Base-by-base conservation (phyloP, 2,888 invertebrate species). In the Clitarchus hookeri region DNA sequence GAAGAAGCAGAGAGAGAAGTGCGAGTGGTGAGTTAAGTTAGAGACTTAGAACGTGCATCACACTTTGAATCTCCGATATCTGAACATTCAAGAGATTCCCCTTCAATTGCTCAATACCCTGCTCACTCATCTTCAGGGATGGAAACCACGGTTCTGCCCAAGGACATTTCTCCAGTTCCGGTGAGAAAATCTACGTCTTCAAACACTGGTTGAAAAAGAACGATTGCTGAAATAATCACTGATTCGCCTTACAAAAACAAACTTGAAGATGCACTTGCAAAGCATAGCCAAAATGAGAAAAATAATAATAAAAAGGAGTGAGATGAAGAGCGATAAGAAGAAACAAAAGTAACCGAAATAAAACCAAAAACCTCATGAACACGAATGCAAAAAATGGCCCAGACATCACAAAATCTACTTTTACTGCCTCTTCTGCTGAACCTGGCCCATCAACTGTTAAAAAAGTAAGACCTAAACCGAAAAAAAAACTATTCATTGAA, bases 61-160 rank as follows among this genome's bases (percentile, higher is more conserved):
- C 65, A 65, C 16, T 6, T 6, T 65, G 16, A 65, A 23, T 65
- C 65, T 65, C 65, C 6, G 16, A n/a, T 65, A 65, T 65, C 13
- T 65, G 65, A 65, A 65, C 65, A 65, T 65, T 65, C 65, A 65
- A 65, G 65, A 65, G 65, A 65, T 65, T 65, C 65, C 65, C 36
- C 12, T 65, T 65, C 65, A 65, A 65, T 23, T 19, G 23, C 11
- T 65, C 23, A 65, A 65, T 65, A 23, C 65, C 65, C 65, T 65
- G n/a, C 65, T 65, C 23, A 6, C 65, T 65, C 65, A 65, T 65
- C 65, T 65, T 65, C 65, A 65, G 16, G 65, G 65, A 11, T 23
- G 23, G 16, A 65, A 65, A 65, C 65, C 65, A 65, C 16, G 19
- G 23, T 65, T 65, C n/a, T 65, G 23, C 65, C 65, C 65, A n/a